These are phyloP conservation scores for Ceratina calcarata DNA, from an alignment of 1,140 invertebrate genomes.

Conservation along the genomic window DNA sequence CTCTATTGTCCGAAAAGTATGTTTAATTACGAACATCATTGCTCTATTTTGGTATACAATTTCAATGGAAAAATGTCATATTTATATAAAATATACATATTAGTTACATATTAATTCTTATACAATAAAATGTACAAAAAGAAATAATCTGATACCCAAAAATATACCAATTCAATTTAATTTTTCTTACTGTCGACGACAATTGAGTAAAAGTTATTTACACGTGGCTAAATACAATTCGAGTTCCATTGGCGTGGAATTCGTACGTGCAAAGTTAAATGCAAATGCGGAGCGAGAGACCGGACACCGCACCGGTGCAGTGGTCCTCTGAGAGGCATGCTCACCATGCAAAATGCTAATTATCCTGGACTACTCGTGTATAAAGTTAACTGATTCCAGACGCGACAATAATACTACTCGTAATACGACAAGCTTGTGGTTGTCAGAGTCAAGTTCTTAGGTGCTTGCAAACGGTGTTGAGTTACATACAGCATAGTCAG, in stretches of 20 bases:
- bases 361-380: background rate
- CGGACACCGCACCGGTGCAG: background rate
- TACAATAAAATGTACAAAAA: too few relatives aligned
- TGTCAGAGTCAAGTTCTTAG: background rate
- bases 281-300: background rate
- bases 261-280: background rate
- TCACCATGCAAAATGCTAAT: background rate
- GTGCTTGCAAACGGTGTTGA: slow-evolving; percentile 18
- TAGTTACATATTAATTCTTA: too few relatives aligned
- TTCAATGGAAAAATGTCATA: too few relatives aligned
- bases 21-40: too few relatives aligned
- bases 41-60: too few relatives aligned
- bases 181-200: too few relatives aligned
- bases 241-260: background rate
- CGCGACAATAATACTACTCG: background rate
- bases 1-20: too few relatives aligned
- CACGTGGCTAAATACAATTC: background rate
- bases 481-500: background rate
- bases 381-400: background rate
- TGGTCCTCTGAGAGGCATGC: background rate
- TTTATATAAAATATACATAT: too few relatives aligned
- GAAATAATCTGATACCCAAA: too few relatives aligned
- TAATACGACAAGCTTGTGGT: slow-evolving; percentile 20
- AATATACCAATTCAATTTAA: background rate
- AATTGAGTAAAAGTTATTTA: background rate